Evolutionary conservation across 1,140 invertebrate genomes (phyloP).

Genomic region (Cotesia vestalis): DNA sequence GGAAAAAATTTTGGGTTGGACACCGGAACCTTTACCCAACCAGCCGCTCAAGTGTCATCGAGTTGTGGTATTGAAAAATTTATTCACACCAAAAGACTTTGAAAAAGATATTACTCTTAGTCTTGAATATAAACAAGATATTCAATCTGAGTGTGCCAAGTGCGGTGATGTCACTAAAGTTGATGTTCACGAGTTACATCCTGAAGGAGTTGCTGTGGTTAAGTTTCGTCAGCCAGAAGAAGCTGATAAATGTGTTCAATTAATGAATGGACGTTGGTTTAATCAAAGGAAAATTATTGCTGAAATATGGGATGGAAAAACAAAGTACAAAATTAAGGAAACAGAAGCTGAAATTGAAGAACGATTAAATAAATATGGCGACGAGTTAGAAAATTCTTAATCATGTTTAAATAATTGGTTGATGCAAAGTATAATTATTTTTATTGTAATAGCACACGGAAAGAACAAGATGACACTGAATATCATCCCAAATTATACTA

Average conservation of each 20-base stretch:
- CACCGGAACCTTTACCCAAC: slow-evolving; percentile 88
- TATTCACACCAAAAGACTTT: slow-evolving; percentile 91
- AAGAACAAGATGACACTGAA: too few relatives aligned
- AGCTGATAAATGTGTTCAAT: slow-evolving; percentile 87
- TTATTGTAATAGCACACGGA: too few relatives aligned
- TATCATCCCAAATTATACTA: too few relatives aligned
- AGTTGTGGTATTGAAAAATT: slow-evolving; percentile 75
- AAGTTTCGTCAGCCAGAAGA: slow-evolving; percentile 90
- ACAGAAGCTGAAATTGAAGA: slow-evolving; percentile 87
- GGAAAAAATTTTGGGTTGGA: slow-evolving; percentile 87
- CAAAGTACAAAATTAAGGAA: slow-evolving; percentile 91
- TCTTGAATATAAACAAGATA: slow-evolving; percentile 90
- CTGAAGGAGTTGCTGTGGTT: slow-evolving; percentile 93
- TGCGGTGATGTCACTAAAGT: slow-evolving; percentile 94
- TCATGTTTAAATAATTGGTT: too few relatives aligned
- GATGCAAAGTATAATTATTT: too few relatives aligned
- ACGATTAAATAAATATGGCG: slow-evolving; percentile 65
- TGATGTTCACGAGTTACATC: slow-evolving; percentile 72
- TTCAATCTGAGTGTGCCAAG: slow-evolving; percentile 89
- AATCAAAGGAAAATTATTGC: slow-evolving; percentile 85
- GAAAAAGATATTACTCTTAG: slow-evolving; percentile 88
- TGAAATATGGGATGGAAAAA: slow-evolving; percentile 94
- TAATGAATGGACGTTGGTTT: slow-evolving; percentile 94
- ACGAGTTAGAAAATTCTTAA: too few relatives aligned
- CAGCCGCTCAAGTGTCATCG: slow-evolving; percentile 69